Evolutionary conservation across 1,140 invertebrate species (phyloP).

Genomic region (Papilio helenus): DNA sequence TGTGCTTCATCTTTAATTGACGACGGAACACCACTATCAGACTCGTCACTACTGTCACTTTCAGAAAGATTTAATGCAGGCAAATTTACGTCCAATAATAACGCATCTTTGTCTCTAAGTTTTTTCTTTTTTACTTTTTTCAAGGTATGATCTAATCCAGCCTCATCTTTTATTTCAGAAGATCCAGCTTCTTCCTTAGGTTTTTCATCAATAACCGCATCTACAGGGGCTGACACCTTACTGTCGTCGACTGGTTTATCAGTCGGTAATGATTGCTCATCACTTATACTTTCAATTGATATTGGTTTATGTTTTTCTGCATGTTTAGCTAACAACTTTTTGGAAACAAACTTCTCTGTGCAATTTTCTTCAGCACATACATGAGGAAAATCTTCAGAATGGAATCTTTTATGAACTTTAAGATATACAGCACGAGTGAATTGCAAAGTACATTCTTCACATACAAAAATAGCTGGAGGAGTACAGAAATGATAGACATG

Average conservation of each 20-base stretch:
- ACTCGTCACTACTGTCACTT: constrained; percentile 90
- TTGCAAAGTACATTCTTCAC: constrained; percentile 90
- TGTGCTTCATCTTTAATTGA: constrained; percentile 57
- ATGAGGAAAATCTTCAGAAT: constrained; percentile 88
- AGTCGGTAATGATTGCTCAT: constrained; percentile 66
- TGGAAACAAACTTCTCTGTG: constrained; percentile 90
- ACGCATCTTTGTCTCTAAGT: constrained; percentile 85
- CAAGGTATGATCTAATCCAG: constrained; percentile 57
- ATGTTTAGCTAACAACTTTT: constrained; percentile 90
- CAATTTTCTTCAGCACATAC: constrained; percentile 87
- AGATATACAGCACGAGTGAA: constrained; percentile 90
- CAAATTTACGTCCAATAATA: constrained; percentile 85
- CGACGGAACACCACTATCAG: constrained; percentile 84
- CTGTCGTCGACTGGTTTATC: constrained; percentile 52
- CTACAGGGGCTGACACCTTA: constrained; percentile 63
- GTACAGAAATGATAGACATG: constrained; percentile 95
- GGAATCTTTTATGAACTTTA: constrained; percentile 92
- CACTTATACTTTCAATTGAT: constrained; percentile 60
- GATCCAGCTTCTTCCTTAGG: constrained; percentile 62
- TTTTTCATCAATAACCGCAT: constrained; percentile 70
- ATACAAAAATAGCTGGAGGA: constrained; percentile 89
- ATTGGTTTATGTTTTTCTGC: constrained; percentile 78
- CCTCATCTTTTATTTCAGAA: constrained; percentile 64
- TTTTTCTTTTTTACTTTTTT: constrained; percentile 85
- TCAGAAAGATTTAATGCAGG: constrained; percentile 92